Evolutionary conservation across 2,888 invertebrate species (phyloP).

Genomic region (Eupithecia subfuscata): DNA sequence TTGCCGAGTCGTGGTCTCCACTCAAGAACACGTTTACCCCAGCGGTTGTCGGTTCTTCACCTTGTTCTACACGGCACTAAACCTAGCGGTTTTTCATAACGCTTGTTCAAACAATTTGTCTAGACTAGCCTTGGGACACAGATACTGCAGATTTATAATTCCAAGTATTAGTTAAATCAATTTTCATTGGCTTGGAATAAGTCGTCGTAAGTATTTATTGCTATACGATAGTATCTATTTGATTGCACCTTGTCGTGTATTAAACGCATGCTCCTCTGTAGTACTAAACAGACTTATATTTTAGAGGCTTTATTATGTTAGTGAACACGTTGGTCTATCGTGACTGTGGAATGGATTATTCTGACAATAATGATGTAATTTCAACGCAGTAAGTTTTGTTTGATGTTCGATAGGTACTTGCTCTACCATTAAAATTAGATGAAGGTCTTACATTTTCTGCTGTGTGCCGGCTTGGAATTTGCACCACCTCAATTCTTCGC

Average conservation of each 20-base stretch:
- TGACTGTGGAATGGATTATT: not conserved
- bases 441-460: no score
- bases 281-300: not conserved
- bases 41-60: no score
- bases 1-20: no score
- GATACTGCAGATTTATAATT: slow-evolving; percentile 18
- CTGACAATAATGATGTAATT: not conserved
- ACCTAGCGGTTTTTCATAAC: slow-evolving; percentile 7
- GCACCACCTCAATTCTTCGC: no score
- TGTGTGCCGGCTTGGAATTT: no score
- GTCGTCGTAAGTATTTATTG: slow-evolving; percentile 24
- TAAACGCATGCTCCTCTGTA: not conserved
- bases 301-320: not conserved
- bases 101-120: slow-evolving; percentile 5
- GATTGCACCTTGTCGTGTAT: slow-evolving; percentile 4
- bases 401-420: not conserved
- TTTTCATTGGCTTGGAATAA: slow-evolving; percentile 21
- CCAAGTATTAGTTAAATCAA: slow-evolving; percentile 27
- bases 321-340: not conserved
- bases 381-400: not conserved
- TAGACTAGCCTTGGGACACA: not conserved
- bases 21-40: no score
- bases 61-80: not conserved
- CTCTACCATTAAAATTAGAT: no score
- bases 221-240: slow-evolving; percentile 8